These are phyloP conservation scores for Gryllus longicercus DNA, from an alignment of 2,888 invertebrate species.

Conservation along the genomic window DNA sequence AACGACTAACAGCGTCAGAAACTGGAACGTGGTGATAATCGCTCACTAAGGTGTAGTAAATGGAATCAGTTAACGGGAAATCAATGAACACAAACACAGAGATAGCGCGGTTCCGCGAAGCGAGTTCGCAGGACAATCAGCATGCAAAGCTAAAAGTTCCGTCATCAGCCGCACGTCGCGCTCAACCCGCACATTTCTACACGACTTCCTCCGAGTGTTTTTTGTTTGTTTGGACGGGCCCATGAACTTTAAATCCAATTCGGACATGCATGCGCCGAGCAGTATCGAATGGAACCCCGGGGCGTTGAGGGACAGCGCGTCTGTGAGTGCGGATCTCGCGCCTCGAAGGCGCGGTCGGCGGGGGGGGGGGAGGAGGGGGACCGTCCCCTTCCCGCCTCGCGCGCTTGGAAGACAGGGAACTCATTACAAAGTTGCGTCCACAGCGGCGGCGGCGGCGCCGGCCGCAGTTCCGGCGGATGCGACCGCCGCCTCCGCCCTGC, in stretches of 20 bases:
- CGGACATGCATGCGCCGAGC: background rate
- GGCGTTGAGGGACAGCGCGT: background rate
- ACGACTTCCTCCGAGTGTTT: too few relatives aligned
- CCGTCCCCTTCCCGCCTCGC: background rate
- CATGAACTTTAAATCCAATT: background rate
- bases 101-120: too few relatives aligned
- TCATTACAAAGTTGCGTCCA: conserved; percentile 17
- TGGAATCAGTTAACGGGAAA: too few relatives aligned
- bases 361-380: too few relatives aligned
- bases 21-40: too few relatives aligned
- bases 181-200: too few relatives aligned
- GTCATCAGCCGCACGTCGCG: too few relatives aligned
- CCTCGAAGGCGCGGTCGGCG: background rate
- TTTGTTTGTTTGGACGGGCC: background rate
- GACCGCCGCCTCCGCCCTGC: background rate
- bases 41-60: too few relatives aligned
- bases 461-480: background rate
- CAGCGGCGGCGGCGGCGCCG: background rate
- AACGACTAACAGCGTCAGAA: too few relatives aligned
- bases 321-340: background rate
- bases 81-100: too few relatives aligned
- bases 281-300: background rate
- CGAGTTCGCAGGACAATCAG: too few relatives aligned
- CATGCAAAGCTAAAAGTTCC: too few relatives aligned
- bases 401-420: background rate